Evolutionary conservation across 2,888 invertebrate species (phyloP).

Genomic region (Drosophila sordidula): DNA sequence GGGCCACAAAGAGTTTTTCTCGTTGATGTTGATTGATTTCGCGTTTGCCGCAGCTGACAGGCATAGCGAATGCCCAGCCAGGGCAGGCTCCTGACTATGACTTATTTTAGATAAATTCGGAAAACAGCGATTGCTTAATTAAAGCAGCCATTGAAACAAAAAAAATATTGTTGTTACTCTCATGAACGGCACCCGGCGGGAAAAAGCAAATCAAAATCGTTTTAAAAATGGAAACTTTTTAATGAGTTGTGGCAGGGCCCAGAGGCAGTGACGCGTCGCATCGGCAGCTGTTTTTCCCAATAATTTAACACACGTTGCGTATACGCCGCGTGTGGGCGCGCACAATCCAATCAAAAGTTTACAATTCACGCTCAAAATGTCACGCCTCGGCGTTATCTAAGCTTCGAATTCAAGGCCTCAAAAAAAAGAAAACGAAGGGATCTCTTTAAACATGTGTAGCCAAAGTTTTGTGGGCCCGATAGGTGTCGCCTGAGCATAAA

Average conservation of each 20-base stretch:
- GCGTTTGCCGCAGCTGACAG: constrained; percentile 61
- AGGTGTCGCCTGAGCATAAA: constrained; percentile 22
- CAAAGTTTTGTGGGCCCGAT: constrained; percentile 24
- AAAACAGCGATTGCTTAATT: constrained; percentile 64
- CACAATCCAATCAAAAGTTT: constrained; percentile 79
- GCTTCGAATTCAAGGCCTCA: constrained; percentile 7
- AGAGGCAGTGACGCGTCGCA: constrained; percentile 4
- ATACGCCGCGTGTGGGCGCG: constrained; percentile 55
- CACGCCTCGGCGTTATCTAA: constrained; percentile 48
- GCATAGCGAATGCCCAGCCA: constrained; percentile 11
- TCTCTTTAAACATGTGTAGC: constrained; percentile 29
- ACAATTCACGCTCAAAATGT: constrained; percentile 77
- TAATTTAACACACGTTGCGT: constrained; percentile 72
- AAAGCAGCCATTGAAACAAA: constrained; percentile 35
- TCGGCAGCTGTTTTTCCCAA: constrained; percentile 48
- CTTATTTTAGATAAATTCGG: constrained; percentile 42
- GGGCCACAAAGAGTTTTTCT: constrained; percentile 31
- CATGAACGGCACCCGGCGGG: constrained; percentile 23
- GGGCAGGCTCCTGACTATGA: constrained; percentile 26
- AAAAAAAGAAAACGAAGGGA: constrained; percentile 7
- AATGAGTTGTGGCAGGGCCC: constrained; percentile 65
- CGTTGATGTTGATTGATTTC: constrained; percentile 72
- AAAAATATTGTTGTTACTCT: constrained; percentile 8
- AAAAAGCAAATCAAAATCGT: constrained; percentile 66
- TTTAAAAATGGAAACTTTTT: constrained; percentile 65